phyloP scores from a whole-genome alignment of 1,140 invertebrate species.

The silkworm (Bombyx mori) region DNA sequence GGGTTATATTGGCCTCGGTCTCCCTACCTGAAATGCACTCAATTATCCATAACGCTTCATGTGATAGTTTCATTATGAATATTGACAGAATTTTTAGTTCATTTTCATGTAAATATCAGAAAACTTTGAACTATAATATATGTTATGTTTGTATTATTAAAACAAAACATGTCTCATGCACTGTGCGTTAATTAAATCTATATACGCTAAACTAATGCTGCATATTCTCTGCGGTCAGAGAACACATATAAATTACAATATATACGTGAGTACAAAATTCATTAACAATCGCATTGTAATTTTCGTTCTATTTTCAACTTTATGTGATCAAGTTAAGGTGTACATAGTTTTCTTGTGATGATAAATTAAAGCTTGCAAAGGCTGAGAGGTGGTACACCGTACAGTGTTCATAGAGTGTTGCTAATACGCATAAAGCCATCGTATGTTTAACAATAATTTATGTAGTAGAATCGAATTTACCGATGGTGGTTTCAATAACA shows the following conservation, averaged over 20 bases:
- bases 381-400: neutral
- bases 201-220: neutral
- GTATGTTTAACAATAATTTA: neutral
- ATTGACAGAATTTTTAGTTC: no score
- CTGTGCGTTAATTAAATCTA: no score
- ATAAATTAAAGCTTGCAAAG: neutral
- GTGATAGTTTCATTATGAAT: no score
- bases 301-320: neutral
- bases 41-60: no score
- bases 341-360: neutral
- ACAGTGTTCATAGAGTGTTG: constrained; percentile 26
- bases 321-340: neutral
- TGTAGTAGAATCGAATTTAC: constrained; percentile 1
- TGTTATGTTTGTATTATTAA: no score
- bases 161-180: no score
- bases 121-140: no score
- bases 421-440: constrained; percentile 32
- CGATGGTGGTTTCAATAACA: neutral
- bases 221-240: neutral
- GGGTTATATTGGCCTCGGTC: no score
- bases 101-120: no score
- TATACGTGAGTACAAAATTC: neutral
- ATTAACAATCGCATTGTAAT: neutral
- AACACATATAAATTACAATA: neutral
- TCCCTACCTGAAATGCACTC: no score